Evolutionary conservation across 2,113 vertebrate genomes (phyloP).

Genomic region (Tringa solitaria): DNA sequence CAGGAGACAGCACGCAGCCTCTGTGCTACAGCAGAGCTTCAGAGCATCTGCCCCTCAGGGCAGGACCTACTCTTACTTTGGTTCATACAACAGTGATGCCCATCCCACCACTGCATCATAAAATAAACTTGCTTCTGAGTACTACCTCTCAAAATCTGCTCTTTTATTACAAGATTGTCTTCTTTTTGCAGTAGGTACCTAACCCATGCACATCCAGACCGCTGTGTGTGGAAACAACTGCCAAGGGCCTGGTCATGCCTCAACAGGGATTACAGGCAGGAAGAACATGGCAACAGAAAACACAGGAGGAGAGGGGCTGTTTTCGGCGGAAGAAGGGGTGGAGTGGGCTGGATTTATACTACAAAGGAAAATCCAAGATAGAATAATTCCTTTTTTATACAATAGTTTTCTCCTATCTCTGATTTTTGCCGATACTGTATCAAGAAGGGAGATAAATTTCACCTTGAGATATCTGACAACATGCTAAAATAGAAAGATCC

Average conservation of each 20-base stretch:
- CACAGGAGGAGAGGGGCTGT: rapidly evolving
- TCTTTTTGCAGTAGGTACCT: neutral
- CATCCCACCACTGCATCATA: neutral
- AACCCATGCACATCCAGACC: neutral
- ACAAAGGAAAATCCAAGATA: neutral
- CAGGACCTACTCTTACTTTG: neutral
- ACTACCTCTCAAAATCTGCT: neutral
- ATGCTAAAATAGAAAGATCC: neutral
- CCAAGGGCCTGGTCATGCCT: neutral
- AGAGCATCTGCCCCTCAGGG: neutral
- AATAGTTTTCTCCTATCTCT: neutral
- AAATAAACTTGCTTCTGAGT: neutral
- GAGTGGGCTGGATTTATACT: neutral
- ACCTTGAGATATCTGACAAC: neutral
- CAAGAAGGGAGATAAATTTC: neutral
- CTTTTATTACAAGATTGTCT: neutral
- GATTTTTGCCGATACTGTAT: neutral
- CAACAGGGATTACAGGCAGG: neutral
- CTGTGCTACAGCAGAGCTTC: neutral
- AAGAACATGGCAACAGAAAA: neutral
- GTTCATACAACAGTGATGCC: neutral
- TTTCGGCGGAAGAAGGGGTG: neutral
- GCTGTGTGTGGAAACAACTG: neutral
- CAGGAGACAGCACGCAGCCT: neutral
- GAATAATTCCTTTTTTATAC: neutral